phyloP scores from a whole-genome alignment of 2,113 vertebrate species.

The Pteropus alecto region DNA sequence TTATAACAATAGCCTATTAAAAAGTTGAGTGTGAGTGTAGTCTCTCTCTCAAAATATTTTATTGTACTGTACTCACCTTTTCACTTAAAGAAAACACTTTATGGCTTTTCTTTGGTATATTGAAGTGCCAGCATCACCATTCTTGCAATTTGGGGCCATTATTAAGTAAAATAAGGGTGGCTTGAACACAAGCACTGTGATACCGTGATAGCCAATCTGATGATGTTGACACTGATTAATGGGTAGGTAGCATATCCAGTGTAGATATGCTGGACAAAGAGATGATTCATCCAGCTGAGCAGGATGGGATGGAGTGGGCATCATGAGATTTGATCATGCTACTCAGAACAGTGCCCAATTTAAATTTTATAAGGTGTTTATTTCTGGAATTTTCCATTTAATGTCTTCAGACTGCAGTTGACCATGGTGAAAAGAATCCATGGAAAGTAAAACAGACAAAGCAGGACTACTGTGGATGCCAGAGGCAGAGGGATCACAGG shows the following conservation, averaged over 20 bases:
- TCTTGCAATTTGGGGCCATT: too few relatives aligned
- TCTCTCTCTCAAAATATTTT: not conserved
- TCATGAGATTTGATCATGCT: not conserved
- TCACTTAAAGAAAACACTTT: not conserved
- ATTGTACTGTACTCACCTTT: not conserved
- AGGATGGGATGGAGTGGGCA: not conserved
- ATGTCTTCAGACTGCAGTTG: not conserved
- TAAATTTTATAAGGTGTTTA: not conserved
- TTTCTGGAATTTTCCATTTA: not conserved
- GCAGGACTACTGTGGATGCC: too few relatives aligned
- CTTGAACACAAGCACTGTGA: not conserved
- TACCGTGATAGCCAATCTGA: too few relatives aligned
- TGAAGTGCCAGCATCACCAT: not conserved
- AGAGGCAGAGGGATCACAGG: not conserved
- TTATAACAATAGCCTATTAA: not conserved
- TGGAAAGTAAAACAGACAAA: not conserved
- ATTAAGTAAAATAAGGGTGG: too few relatives aligned
- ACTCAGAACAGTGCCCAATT: not conserved
- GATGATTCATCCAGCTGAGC: not conserved
- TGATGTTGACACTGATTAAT: not conserved
- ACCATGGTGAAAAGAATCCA: not conserved
- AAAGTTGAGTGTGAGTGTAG: not conserved
- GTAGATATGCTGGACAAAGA: not conserved
- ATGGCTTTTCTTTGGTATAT: not conserved
- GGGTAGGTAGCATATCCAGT: not conserved